These are phyloP conservation scores for Drosophila sulfurigaster DNA, from an alignment of 1,140 invertebrate species.

Conservation along the genomic window DNA sequence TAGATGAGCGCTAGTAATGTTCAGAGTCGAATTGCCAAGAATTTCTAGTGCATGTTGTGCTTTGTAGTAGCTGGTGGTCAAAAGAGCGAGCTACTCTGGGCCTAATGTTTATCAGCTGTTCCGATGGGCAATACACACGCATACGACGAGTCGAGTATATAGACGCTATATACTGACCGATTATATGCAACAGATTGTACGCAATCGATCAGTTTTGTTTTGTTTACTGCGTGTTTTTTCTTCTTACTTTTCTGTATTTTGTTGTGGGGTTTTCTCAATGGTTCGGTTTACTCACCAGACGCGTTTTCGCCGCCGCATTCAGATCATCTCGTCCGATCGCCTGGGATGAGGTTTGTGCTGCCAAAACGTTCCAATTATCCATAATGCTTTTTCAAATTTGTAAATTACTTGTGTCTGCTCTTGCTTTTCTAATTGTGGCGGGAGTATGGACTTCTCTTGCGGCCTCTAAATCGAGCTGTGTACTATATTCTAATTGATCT, in stretches of 20 bases:
- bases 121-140: constrained; percentile 23
- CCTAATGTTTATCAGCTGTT: constrained; percentile 40
- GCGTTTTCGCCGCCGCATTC: constrained; percentile 61
- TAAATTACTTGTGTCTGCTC: constrained; percentile 19
- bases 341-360: constrained; percentile 78
- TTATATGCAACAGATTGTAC: constrained; percentile 37
- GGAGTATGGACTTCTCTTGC: constrained; percentile 4
- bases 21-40: constrained; percentile 44
- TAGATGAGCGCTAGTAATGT: constrained; percentile 72
- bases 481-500: constrained; percentile 35
- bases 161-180: constrained; percentile 5
- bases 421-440: constrained; percentile 6
- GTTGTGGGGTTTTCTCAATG: constrained; percentile 4
- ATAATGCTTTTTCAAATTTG: constrained; percentile 48
- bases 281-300: constrained; percentile 71
- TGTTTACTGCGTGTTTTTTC: constrained; percentile 49
- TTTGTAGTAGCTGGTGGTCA: constrained; percentile 24
- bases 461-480: constrained; percentile 9
- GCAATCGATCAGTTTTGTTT: constrained; percentile 63
- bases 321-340: constrained; percentile 76
- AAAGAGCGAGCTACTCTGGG: constrained; percentile 42
- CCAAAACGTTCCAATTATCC: constrained; percentile 85
- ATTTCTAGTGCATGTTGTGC: constrained; percentile 39
- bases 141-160: background rate
- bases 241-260: background rate